phyloP scores from a whole-genome alignment of 2,888 invertebrate genomes.

The Cosmopolites sordidus region DNA sequence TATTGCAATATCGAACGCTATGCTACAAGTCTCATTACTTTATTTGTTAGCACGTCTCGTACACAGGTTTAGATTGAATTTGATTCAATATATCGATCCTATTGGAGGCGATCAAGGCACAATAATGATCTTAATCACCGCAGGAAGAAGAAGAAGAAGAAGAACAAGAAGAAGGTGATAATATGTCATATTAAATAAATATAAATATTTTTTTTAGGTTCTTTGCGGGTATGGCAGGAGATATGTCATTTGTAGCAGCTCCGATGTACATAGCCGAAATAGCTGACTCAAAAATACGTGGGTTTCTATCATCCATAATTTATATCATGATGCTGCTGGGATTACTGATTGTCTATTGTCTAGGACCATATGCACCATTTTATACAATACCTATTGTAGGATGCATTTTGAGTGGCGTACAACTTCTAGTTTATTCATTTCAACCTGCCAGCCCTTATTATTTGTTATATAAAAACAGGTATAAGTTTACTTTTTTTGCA shows the following conservation, averaged over 20 bases:
- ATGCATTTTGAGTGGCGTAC: slow-evolving; percentile 35
- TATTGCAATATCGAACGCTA: too few relatives aligned
- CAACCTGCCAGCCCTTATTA: slow-evolving; percentile 46
- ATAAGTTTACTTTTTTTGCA: too few relatives aligned
- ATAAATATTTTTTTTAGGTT: slow-evolving; percentile 33
- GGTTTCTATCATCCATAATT: slow-evolving; percentile 43
- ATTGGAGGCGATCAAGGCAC: too few relatives aligned
- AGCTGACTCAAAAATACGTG: slow-evolving; percentile 44
- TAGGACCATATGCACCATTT: slow-evolving; percentile 36
- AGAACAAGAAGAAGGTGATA: too few relatives aligned
- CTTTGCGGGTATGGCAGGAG: slow-evolving; percentile 43
- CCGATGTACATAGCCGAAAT: slow-evolving; percentile 47
- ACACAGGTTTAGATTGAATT: too few relatives aligned
- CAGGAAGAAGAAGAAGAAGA: too few relatives aligned
- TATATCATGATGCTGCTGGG: slow-evolving; percentile 46
- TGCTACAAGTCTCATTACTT: too few relatives aligned
- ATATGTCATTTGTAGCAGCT: slow-evolving; percentile 45
- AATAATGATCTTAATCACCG: too few relatives aligned
- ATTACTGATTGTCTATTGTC: slow-evolving; percentile 41
- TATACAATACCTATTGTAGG: slow-evolving; percentile 34
- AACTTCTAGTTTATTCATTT: slow-evolving; percentile 41
- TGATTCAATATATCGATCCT: too few relatives aligned
- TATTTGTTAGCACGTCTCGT: too few relatives aligned
- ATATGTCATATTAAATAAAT: too few relatives aligned
- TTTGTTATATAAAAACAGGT: slow-evolving; percentile 38